phyloP scores from a whole-genome alignment of 2,888 invertebrate species.

The Limnephilus auricula region DNA sequence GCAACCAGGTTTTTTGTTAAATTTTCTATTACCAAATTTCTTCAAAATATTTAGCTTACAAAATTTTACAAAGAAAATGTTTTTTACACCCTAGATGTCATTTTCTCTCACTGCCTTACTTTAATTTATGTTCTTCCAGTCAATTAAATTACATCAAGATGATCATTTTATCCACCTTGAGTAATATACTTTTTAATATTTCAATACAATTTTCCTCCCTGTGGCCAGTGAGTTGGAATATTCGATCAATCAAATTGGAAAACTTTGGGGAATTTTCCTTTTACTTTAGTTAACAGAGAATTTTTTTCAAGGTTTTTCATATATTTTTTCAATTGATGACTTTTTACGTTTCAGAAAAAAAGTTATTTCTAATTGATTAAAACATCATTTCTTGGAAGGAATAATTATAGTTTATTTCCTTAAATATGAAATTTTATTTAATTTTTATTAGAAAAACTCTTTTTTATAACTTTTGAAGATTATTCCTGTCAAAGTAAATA shows the following conservation, averaged over 20 bases:
- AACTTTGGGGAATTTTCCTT: not conserved
- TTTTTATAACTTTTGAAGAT: no score
- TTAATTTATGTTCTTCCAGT: not conserved
- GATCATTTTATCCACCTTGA: not conserved
- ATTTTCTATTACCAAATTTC: no score
- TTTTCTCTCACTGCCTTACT: not conserved
- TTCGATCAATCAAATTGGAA: not conserved
- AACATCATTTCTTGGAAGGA: not conserved
- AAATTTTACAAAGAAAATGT: not conserved
- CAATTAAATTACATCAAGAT: not conserved
- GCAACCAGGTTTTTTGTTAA: not conserved
- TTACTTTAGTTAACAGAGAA: not conserved
- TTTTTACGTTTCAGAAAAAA: not conserved
- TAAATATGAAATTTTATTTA: no score
- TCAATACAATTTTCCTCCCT: not conserved
- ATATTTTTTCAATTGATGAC: not conserved
- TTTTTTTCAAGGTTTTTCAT: not conserved
- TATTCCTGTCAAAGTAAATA: no score
- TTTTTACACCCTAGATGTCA: not conserved
- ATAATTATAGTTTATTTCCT: no score
- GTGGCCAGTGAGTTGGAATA: not conserved
- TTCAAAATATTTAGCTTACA: not conserved
- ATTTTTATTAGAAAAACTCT: no score
- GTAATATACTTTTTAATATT: not conserved
- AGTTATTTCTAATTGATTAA: not conserved